phyloP scores from a whole-genome alignment of 2,797 vertebrate genomes.

The Leptoclinus maculatus region DNA sequence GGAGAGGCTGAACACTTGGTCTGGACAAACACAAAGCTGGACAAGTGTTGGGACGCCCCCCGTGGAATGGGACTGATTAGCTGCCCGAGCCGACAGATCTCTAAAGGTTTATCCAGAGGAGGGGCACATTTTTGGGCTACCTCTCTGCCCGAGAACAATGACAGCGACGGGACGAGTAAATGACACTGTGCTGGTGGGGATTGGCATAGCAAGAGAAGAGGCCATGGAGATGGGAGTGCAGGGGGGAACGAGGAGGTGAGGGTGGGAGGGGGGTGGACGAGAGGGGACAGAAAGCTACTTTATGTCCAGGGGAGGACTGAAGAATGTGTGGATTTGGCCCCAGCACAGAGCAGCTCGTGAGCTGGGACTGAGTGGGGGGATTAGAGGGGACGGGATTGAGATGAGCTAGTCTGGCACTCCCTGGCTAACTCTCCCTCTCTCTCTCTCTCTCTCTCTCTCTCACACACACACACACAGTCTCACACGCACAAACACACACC shows the following conservation, averaged over 20 bases:
- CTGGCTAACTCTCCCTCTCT: slow-evolving; percentile 14
- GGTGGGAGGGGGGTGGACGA: slow-evolving; percentile 11
- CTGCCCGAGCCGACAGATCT: slow-evolving; percentile 52
- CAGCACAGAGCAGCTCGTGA: slow-evolving; percentile 72
- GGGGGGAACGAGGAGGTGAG: slow-evolving; percentile 34
- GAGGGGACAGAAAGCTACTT: slow-evolving; percentile 68
- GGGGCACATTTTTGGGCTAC: slow-evolving; percentile 50
- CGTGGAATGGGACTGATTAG: slow-evolving; percentile 61
- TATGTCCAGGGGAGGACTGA: slow-evolving; percentile 71
- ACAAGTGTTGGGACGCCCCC: slow-evolving; percentile 47
- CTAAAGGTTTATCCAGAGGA: slow-evolving; percentile 66
- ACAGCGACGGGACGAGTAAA: slow-evolving; percentile 54
- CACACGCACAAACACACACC: slow-evolving; percentile 50
- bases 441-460: too few species aligned
- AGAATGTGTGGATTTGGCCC: slow-evolving; percentile 81
- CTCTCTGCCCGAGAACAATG: slow-evolving; percentile 68
- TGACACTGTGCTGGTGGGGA: slow-evolving; percentile 49
- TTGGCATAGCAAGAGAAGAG: slow-evolving; percentile 58
- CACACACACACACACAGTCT: slow-evolving; percentile 36
- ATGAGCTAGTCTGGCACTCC: slow-evolving; percentile 75
- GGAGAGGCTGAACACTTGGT: slow-evolving; percentile 42
- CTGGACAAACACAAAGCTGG: slow-evolving; percentile 55
- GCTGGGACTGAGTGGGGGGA: slow-evolving; percentile 72
- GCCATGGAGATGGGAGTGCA: slow-evolving; percentile 51
- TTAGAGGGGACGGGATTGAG: slow-evolving; percentile 76